Conservation (phyloP, 2,797 vertebrate genomes). For the Hyperoplus lanceolatus region DNA sequence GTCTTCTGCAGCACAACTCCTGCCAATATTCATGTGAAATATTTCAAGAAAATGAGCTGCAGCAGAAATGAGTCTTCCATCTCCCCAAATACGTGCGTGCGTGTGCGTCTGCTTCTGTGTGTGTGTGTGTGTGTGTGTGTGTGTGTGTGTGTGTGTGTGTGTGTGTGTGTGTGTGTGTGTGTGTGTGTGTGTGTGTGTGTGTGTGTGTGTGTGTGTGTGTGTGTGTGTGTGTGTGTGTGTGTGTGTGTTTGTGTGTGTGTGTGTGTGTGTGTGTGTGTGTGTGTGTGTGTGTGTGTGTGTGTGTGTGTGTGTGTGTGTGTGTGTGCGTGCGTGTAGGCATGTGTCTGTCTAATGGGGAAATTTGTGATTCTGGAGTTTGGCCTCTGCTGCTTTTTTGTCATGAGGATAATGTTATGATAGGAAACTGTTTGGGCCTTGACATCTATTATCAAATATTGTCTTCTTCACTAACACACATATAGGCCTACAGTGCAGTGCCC, state of each 20-base stretch:
- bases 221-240: neutral
- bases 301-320: neutral
- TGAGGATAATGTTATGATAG: conserved; percentile 50
- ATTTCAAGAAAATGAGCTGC: conserved; percentile 80
- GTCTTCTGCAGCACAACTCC: conserved; percentile 83
- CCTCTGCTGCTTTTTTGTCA: conserved; percentile 13
- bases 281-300: neutral
- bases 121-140: neutral
- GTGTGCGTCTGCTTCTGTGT: neutral
- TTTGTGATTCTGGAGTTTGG: conserved; percentile 33
- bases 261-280: neutral
- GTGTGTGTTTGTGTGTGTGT: neutral
- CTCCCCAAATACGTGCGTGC: neutral
- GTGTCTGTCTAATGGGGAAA: conserved; percentile 23
- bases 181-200: neutral
- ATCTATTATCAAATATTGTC: conserved; percentile 46
- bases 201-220: neutral
- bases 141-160: neutral
- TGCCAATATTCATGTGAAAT: conserved; percentile 86
- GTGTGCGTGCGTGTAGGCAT: neutral
- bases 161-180: neutral
- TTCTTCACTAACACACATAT: conserved; percentile 22
- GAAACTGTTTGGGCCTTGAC: conserved; percentile 38
- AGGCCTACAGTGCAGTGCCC: conserved; percentile 8
- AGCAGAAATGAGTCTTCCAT: conserved; percentile 66